A percentile compares a stretch with the other conserved stretches of the same genome.
These are phyloP conservation scores for Cheilosia urbana DNA, from an alignment of 2,888 invertebrate species.

Conservation along the genomic window DNA sequence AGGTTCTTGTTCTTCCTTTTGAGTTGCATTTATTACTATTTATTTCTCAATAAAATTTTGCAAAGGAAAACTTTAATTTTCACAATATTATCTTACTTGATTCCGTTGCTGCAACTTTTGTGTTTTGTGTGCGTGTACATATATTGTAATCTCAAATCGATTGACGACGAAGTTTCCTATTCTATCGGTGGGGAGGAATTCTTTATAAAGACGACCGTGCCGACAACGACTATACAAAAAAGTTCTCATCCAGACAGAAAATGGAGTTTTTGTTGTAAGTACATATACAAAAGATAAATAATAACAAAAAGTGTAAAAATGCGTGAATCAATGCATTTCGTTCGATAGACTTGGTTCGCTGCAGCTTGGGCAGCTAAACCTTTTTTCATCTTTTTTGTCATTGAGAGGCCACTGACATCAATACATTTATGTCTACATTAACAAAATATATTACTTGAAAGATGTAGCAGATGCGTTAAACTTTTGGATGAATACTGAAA, in stretches of 20 bases:
- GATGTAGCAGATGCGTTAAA: background rate
- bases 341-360: constrained; percentile 3
- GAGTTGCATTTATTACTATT: constrained; percentile 73
- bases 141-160: constrained; percentile 13
- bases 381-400: constrained; percentile 6
- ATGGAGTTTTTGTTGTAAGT: constrained; percentile 83
- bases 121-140: constrained; percentile 7
- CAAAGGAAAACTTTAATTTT: constrained; percentile 46
- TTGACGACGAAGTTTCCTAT: constrained; percentile 40
- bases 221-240: constrained; percentile 53
- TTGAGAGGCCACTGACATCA: constrained; percentile 47
- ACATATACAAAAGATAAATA: constrained; percentile 6
- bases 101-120: constrained; percentile 2
- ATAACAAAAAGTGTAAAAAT: constrained; percentile 26
- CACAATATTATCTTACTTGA: background rate
- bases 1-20: constrained; percentile 73
- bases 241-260: constrained; percentile 72
- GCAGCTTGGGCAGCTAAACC: constrained; percentile 7
- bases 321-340: constrained; percentile 12
- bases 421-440: constrained; percentile 21
- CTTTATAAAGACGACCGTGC: constrained; percentile 47
- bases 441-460: constrained; percentile 11
- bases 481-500: background rate
- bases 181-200: constrained; percentile 42
- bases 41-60: constrained; percentile 63